A percentile compares a stretch with the other conserved stretches of the same genome.
Evolutionary conservation across 2,113 vertebrate genomes (phyloP).

Genomic region (Coptodon bakossiorum): DNA sequence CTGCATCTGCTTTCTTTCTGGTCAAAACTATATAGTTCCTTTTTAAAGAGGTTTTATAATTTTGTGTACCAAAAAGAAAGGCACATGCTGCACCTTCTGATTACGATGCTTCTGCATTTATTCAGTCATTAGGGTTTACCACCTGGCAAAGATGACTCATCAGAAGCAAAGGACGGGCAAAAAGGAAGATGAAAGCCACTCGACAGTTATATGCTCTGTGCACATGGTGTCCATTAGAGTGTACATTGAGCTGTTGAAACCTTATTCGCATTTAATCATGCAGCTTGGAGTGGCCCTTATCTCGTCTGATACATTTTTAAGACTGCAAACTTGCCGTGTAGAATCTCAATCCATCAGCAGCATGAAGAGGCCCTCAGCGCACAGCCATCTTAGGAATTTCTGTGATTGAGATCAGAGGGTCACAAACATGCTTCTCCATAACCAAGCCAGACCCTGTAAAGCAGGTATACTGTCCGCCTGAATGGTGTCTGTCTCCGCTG

Average conservation of each 20-base stretch:
- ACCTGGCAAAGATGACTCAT: background rate
- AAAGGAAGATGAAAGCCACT: background rate
- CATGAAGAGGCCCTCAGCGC: slow-evolving; percentile 38
- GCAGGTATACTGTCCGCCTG: background rate
- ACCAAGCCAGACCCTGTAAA: slow-evolving; percentile 25
- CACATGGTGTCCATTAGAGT: slow-evolving; percentile 23
- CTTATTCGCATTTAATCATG: slow-evolving; percentile 55
- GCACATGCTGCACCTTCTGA: background rate
- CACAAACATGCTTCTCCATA: slow-evolving; percentile 34
- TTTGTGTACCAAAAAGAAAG: background rate
- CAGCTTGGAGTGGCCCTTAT: slow-evolving; percentile 50
- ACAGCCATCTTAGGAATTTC: background rate
- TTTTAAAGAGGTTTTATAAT: background rate
- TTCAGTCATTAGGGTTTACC: background rate
- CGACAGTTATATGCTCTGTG: background rate
- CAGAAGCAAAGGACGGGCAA: background rate
- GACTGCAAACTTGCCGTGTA: slow-evolving; percentile 7
- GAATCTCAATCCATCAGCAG: slow-evolving; percentile 38
- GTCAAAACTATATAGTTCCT: background rate
- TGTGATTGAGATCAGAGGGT: slow-evolving; percentile 71
- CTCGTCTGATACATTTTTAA: slow-evolving; percentile 47
- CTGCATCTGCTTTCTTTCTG: background rate
- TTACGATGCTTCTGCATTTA: background rate
- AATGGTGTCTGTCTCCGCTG: slow-evolving; percentile 37
- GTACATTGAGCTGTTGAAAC: slow-evolving; percentile 20